Base-by-base conservation (phyloP, 2,113 vertebrate genomes). In the Alaudala cheleensis region DNA sequence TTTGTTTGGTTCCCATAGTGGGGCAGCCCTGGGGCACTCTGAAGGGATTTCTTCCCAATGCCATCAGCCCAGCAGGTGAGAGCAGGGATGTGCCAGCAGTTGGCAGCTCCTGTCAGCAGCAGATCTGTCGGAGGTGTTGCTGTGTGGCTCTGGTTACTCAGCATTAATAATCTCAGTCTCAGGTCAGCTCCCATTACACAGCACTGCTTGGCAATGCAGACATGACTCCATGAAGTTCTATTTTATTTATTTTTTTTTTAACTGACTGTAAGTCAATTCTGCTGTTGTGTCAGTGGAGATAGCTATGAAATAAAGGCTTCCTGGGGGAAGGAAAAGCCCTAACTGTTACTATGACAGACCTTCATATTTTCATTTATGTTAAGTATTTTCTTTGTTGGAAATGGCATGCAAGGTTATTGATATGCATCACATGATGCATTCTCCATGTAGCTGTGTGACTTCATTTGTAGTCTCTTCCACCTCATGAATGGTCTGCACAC, bases 1-100 rank as follows among this genome's bases (percentile, higher is more conserved):
- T 72, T 42, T 1, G 1, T 37, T 56, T 56, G 18, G 9, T 31
- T 77, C 7, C 6, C 0, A 0, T 15, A 37, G 33, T 13, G 44
- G 77, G 17, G 13, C 53, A 66, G 34, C 34, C 45, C 22, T 53
- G n/a, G 37, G 15, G 21, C 1, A 0, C 37, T 67, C 33, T 18
- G 25, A 25, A 71, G 76, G 56, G 29, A 28, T 64, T 60, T 76
- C 33, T 58, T 83, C 53, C 39, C 2, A 1, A 0, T 18, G 26
- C 2, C 6, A 5, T 8, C 14, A 71, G 6, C 34, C 34, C 23
- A 39, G 56, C 11, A 54, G 34, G 39, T 50, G 54, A 19, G 45
- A 31, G 50, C 18, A 47, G 57, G 39, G 39, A 28, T 39, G 53
- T 61, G 31, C 14, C 45, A 19, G 29, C 15, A 6, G 40, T 16